Evolutionary conservation across 2,797 vertebrate genomes (phyloP).

Genomic region (Adrianichthys oophorus): DNA sequence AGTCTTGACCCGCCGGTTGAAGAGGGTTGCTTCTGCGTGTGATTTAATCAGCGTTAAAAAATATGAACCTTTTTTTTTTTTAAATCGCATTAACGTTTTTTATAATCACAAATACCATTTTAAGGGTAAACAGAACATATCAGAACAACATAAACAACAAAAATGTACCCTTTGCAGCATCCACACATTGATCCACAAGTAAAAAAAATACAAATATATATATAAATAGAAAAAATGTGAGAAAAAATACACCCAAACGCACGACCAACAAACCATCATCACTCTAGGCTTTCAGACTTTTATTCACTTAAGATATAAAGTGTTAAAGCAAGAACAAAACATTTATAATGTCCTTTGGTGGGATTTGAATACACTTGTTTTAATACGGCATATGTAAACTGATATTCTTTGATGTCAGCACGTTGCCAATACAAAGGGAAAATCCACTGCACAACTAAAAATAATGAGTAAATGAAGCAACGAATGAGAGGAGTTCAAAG

Average conservation of each 20-base stretch:
- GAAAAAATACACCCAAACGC: too few species aligned
- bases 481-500: conserved; percentile 65
- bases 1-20: neutral
- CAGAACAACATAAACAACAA: too few species aligned
- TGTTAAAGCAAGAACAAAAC: conserved; percentile 99
- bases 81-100: too few species aligned
- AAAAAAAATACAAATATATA: too few species aligned
- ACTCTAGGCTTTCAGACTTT: conserved; percentile 81
- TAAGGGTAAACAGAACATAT: too few species aligned
- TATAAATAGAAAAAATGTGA: too few species aligned
- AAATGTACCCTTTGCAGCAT: too few species aligned
- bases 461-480: conserved; percentile 33
- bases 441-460: conserved; percentile 85
- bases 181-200: too few species aligned
- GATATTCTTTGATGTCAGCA: conserved; percentile 98
- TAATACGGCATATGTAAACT: conserved; percentile 93
- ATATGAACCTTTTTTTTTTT: too few species aligned
- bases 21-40: neutral
- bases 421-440: conserved; percentile 93
- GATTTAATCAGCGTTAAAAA: neutral
- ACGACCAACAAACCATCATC: conserved; percentile 20
- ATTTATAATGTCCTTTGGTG: conserved; percentile 99
- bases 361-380: conserved; percentile 93
- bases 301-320: conserved; percentile 95
- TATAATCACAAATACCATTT: too few species aligned